These are phyloP conservation scores for Podiceps cristatus DNA, from an alignment of 2,113 vertebrate species.

Conservation along the genomic window DNA sequence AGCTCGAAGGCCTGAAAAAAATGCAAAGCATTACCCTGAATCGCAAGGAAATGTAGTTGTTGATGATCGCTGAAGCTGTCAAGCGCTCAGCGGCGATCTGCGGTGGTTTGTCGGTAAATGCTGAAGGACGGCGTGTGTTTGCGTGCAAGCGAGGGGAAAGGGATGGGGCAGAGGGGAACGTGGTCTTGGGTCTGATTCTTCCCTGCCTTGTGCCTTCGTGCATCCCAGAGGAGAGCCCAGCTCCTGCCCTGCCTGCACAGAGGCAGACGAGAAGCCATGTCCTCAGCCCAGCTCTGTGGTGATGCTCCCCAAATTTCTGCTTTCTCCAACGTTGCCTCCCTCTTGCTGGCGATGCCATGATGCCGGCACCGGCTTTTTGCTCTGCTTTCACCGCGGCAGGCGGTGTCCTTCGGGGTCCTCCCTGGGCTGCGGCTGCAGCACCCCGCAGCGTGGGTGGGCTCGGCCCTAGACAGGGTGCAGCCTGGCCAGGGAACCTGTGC, in stretches of 20 bases:
- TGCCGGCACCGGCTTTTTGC: background rate
- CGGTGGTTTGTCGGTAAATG: background rate
- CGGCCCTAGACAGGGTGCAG: background rate
- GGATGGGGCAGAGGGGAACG: rapidly evolving
- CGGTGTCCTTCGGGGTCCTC: background rate
- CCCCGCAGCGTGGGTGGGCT: rapidly evolving
- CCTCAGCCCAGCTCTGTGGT: background rate
- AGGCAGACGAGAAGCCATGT: background rate
- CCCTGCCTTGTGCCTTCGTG: background rate
- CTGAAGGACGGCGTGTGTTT: background rate
- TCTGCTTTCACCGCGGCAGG: background rate
- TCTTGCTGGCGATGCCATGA: rapidly evolving
- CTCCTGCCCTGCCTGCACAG: background rate
- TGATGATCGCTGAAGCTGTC: rapidly evolving
- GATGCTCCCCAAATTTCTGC: background rate
- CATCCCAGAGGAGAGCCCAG: background rate
- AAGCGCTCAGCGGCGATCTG: background rate
- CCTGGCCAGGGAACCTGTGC: background rate
- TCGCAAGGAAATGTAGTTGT: background rate
- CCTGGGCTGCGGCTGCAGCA: rapidly evolving
- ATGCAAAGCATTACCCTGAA: background rate
- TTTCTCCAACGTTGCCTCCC: rapidly evolving
- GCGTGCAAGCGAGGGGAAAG: rapidly evolving
- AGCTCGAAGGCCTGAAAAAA: background rate
- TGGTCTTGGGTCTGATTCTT: background rate